Conservation (phyloP, 2,113 vertebrate species). For the Brachyhypopomus gauderio region DNA sequence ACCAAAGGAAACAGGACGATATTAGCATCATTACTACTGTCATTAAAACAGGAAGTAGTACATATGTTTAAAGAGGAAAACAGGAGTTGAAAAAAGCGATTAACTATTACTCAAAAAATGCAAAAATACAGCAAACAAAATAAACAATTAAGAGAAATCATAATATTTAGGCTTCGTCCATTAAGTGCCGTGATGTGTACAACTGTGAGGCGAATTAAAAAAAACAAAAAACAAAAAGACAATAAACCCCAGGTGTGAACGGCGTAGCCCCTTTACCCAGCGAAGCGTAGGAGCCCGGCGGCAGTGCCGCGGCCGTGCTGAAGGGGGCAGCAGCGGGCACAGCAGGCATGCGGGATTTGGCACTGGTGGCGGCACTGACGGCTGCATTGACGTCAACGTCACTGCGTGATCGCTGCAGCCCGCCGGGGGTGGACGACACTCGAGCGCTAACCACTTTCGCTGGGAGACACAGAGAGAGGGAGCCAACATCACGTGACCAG, state of each 20-base stretch:
- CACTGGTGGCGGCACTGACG: slow-evolving; percentile 82
- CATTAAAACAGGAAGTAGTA: background rate
- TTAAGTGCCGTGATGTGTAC: background rate
- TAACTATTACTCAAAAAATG: no score
- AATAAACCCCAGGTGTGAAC: background rate
- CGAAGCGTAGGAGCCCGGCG: slow-evolving; percentile 87
- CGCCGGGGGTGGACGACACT: slow-evolving; percentile 67
- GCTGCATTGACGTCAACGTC: slow-evolving; percentile 92
- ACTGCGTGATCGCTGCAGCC: slow-evolving; percentile 89
- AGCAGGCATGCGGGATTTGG: slow-evolving; percentile 80
- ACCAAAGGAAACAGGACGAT: slow-evolving; percentile 48
- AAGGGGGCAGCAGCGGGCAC: slow-evolving; percentile 81
- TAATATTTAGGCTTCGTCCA: background rate
- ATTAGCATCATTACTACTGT: slow-evolving; percentile 30
- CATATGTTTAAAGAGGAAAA: background rate
- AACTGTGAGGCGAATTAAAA: background rate
- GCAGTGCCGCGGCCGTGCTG: slow-evolving; percentile 79
- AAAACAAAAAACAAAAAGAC: background rate
- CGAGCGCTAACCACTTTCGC: slow-evolving; percentile 68
- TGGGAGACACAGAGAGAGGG: slow-evolving; percentile 39
- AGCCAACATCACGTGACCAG: no score
- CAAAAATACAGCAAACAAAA: background rate
- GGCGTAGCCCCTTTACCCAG: slow-evolving; percentile 75
- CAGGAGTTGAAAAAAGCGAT: background rate
- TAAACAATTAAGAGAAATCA: background rate